A percentile compares a stretch with the other conserved stretches of the same genome.
phyloP scores from a whole-genome alignment of 2,797 vertebrate species.

The Antrozous pallidus region DNA sequence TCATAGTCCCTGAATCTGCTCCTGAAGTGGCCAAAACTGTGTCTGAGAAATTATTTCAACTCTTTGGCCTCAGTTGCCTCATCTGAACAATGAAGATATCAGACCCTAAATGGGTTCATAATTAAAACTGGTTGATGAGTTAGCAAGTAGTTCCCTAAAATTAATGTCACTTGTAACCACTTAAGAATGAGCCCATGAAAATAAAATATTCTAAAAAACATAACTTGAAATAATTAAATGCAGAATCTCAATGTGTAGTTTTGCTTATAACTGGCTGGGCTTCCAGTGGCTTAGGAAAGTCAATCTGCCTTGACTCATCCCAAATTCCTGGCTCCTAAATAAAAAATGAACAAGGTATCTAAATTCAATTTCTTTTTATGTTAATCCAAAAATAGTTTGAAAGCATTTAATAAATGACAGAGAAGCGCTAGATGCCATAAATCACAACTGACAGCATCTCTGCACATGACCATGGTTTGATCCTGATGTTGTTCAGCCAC shows the following conservation, averaged over 20 bases:
- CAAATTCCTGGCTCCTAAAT: conserved; percentile 36
- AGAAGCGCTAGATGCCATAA: not conserved
- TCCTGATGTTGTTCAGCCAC: not conserved
- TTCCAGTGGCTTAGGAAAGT: not conserved
- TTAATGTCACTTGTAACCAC: not conserved
- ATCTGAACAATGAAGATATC: not conserved
- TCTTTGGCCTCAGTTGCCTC: not conserved
- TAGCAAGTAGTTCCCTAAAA: not conserved
- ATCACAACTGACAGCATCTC: not conserved
- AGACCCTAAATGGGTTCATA: not conserved
- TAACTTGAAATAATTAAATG: conserved; percentile 27
- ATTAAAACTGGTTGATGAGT: not conserved
- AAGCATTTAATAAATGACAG: conserved; percentile 27
- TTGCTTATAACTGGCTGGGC: not conserved
- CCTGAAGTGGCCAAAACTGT: not conserved
- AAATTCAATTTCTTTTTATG: conserved; percentile 46
- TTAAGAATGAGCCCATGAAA: not conserved
- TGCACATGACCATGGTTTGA: not conserved
- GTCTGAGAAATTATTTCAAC: not conserved
- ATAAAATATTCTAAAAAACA: not conserved
- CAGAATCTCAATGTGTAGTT: not conserved
- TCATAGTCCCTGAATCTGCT: not conserved
- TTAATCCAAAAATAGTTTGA: conserved; percentile 35
- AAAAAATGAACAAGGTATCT: not conserved
- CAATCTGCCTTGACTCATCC: not conserved